Conservation (phyloP, 1,140 invertebrate genomes). For the Maconellicoccus hirsutus region DNA sequence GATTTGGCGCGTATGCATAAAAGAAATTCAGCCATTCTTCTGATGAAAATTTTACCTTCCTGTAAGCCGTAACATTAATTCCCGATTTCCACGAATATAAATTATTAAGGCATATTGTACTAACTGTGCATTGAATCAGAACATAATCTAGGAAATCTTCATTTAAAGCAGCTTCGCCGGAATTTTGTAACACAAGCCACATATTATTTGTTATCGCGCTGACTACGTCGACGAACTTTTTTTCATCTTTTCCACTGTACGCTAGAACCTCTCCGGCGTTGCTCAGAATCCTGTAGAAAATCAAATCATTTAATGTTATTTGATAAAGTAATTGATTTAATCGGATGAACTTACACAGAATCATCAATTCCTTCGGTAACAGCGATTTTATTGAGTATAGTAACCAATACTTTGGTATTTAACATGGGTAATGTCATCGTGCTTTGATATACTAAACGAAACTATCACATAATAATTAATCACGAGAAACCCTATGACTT, state of each 20-base stretch:
- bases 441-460: too few species aligned
- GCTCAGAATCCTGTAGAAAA: neutral
- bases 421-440: neutral
- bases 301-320: neutral
- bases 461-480: too few species aligned
- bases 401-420: neutral
- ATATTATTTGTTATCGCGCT: slow-evolving; percentile 12
- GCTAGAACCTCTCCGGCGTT: neutral
- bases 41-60: neutral
- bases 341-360: neutral
- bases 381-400: neutral
- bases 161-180: slow-evolving; percentile 4
- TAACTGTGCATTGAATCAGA: neutral
- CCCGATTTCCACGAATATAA: too few species aligned
- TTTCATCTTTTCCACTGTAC: slow-evolving; percentile 6
- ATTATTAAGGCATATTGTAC: too few species aligned
- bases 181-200: neutral
- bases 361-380: neutral
- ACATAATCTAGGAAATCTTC: slow-evolving; percentile 14
- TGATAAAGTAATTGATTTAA: neutral
- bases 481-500: too few species aligned
- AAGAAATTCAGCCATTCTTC: neutral
- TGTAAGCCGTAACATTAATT: too few species aligned
- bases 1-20: neutral
- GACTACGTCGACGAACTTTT: neutral